Base-by-base conservation (phyloP, 2,797 vertebrate genomes). In the Eurystomus glaucurus region DNA sequence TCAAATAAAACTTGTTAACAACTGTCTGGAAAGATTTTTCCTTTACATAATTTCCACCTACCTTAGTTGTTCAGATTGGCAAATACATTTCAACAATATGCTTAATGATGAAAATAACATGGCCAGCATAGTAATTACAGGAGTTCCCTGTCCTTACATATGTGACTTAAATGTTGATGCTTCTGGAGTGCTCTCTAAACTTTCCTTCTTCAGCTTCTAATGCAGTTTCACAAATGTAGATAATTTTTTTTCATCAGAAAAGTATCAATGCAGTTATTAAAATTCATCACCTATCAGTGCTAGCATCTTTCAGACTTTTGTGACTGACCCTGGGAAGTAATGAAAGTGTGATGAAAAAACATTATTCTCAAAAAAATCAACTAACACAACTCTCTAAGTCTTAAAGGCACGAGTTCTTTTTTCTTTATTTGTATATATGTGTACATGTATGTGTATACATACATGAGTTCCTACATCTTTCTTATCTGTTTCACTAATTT, bases 361-460 rank as follows among this genome's bases (percentile, higher is more conserved):
- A 26, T 3, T 18, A 3, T 15, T 77, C 6, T 60, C 37, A 26
- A 10, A 35, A 80, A 80, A 10, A 29, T 17, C 6, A 31, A 1
- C 7, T 46, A 29, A 74, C 9, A 69, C 12, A 72, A 5, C 3
- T 71, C 8, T 76, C 21, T 21, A 55, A 55, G 14, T 20, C 26
- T 68, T 20, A 54, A 5, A 46, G 11, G 7, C 14, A 28, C 33
- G 8, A 11, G 11, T 10, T 43, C 13, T 48, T 54, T 7, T 39
- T 21, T 51, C 12, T 61, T 76, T 15, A 60, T 39, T 54, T 64
- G 7, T 52, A 2, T 75, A 4, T 48, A 14, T 43, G 14, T 33
- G 2, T 18, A 3, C 41, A 9, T 22, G 3, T n/a, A 1, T 41
- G 5, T 85, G 15, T 79, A 14, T 58, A 31, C 3, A 35, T 5